A percentile compares a stretch with the other conserved stretches of the same genome.
These are phyloP conservation scores for Xenopus laevis DNA, from an alignment of 2,113 vertebrate genomes.

Conservation along the genomic window DNA sequence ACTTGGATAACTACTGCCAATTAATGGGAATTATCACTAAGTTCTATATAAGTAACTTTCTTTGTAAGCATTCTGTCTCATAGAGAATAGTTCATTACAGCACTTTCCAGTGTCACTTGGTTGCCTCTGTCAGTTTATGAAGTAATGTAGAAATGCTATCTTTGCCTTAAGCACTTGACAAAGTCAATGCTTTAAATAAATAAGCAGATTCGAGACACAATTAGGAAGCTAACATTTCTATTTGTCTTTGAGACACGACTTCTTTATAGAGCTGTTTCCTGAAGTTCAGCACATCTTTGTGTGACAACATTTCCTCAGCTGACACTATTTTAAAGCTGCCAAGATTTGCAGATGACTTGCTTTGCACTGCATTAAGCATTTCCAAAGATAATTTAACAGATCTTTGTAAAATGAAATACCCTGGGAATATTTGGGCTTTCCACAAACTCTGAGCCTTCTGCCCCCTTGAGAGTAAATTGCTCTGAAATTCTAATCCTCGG, in stretches of 20 bases:
- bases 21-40: conserved; percentile 16
- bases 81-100: conserved; percentile 7
- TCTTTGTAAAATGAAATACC: conserved; percentile 65
- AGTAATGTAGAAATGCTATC: not conserved
- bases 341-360: conserved; percentile 50
- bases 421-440: conserved; percentile 81
- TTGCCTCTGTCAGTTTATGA: not conserved
- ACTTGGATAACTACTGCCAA: not conserved
- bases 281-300: conserved; percentile 82
- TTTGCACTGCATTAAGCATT: conserved; percentile 70
- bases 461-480: conserved; percentile 69
- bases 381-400: conserved; percentile 69
- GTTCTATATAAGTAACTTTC: not conserved
- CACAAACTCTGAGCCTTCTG: conserved; percentile 66
- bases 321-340: conserved; percentile 65
- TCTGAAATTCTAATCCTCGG: conserved; percentile 69
- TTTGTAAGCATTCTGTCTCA: not conserved
- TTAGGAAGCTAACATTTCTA: conserved; percentile 46
- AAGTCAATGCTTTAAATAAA: conserved; percentile 15
- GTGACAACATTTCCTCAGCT: conserved; percentile 75
- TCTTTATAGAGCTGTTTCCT: conserved; percentile 72
- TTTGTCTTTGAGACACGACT: conserved; percentile 55
- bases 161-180: not conserved
- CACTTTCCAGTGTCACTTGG: not conserved
- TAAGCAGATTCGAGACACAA: conserved; percentile 2